Evolutionary conservation across 2,113 vertebrate genomes (phyloP).

Genomic region (Nipponia nippon): DNA sequence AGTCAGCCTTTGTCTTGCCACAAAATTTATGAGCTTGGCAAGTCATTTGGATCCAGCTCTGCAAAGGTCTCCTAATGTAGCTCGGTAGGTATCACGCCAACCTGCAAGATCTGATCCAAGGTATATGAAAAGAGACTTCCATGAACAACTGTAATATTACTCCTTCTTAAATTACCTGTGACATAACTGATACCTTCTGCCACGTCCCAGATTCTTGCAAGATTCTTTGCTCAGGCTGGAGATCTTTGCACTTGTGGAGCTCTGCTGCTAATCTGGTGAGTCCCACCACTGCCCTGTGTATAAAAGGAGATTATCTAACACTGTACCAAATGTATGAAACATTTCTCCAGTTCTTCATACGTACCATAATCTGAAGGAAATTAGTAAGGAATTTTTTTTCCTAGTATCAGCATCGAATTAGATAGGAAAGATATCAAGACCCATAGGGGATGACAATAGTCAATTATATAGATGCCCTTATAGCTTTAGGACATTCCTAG

Average conservation of each 20-base stretch:
- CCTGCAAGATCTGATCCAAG: background rate
- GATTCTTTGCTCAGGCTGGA: background rate
- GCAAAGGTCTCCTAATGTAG: background rate
- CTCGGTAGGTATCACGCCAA: background rate
- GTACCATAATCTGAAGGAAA: background rate
- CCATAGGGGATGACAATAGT: background rate
- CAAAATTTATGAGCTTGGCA: background rate
- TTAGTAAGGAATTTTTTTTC: background rate
- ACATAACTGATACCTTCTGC: background rate
- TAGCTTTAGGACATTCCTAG: background rate
- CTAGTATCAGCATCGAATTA: background rate
- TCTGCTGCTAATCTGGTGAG: background rate
- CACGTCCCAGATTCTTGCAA: rapidly evolving
- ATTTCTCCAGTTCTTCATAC: background rate
- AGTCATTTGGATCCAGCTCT: background rate
- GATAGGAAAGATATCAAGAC: background rate
- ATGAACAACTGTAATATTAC: background rate
- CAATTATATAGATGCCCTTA: background rate
- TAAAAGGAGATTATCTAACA: background rate
- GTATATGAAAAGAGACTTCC: background rate
- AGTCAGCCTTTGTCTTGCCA: background rate
- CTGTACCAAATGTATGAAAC: background rate
- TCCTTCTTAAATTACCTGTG: background rate
- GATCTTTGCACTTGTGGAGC: background rate
- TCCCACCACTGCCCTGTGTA: background rate